phyloP scores from a whole-genome alignment of 2,113 vertebrate genomes.

The Oreochromis tanganicae region DNA sequence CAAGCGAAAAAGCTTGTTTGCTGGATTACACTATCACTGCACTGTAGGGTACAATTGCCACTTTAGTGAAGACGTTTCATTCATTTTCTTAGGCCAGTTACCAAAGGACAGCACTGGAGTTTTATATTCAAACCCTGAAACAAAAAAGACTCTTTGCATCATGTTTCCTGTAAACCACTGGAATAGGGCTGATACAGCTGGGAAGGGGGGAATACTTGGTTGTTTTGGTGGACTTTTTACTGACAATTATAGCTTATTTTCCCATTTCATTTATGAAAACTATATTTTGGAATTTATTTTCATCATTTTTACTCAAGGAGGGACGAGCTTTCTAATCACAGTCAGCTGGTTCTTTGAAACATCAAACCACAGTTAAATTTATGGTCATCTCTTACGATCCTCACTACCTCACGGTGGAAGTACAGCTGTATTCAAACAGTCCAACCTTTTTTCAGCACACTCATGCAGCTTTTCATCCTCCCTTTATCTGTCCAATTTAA shows the following conservation, averaged over 20 bases:
- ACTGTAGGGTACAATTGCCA: background rate
- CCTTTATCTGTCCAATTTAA: constrained; percentile 53
- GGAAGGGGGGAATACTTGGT: background rate
- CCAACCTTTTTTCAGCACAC: background rate
- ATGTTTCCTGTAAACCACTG: background rate
- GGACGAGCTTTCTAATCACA: background rate
- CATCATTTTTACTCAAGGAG: background rate
- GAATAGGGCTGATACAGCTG: background rate
- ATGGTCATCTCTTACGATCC: background rate
- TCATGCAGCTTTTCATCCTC: constrained; percentile 41
- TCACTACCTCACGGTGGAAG: background rate
- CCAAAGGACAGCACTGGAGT: background rate
- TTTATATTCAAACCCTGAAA: background rate
- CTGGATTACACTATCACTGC: background rate
- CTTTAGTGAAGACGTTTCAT: background rate
- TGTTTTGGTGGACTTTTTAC: background rate
- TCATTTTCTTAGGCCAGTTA: background rate
- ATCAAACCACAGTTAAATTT: background rate
- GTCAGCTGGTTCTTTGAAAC: background rate
- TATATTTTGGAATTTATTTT: background rate
- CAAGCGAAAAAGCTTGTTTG: background rate
- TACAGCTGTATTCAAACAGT: constrained; percentile 22
- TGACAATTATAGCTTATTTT: background rate
- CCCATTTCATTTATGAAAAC: background rate
- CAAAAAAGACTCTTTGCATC: background rate